These are phyloP conservation scores for Porphyrio hochstetteri DNA, from an alignment of 2,113 vertebrate genomes.

Conservation along the genomic window DNA sequence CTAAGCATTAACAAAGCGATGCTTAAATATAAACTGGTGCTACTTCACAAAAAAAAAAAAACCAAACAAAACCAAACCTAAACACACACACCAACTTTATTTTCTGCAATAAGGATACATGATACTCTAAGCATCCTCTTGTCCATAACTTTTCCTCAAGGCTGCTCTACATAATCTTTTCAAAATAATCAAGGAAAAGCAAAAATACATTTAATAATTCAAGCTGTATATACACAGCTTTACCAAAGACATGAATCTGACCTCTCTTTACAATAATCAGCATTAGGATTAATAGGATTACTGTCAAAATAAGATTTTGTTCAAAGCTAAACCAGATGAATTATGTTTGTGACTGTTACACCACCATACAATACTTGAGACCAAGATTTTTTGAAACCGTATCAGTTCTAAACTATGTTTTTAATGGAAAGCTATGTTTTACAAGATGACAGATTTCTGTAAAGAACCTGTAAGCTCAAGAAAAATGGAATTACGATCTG, in stretches of 20 bases:
- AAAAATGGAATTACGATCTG: not conserved
- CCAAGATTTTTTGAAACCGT: not conserved
- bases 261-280: not conserved
- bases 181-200: not conserved
- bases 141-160: not conserved
- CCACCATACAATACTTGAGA: not conserved
- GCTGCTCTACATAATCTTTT: not conserved
- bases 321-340: not conserved
- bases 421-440: not conserved
- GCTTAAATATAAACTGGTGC: not conserved
- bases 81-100: not conserved
- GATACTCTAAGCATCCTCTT: not conserved
- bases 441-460: not conserved
- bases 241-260: not conserved
- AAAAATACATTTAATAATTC: not conserved
- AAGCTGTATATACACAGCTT: not conserved
- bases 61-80: not conserved
- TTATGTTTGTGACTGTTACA: not conserved
- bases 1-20: not conserved
- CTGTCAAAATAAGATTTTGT: not conserved
- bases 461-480: not conserved
- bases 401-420: no score
- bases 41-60: not conserved
- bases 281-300: not conserved
- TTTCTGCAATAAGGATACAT: not conserved